These are phyloP conservation scores for Trididemnum nubilum DNA, from an alignment of 23 tunicate species.

Conservation along the genomic window DNA sequence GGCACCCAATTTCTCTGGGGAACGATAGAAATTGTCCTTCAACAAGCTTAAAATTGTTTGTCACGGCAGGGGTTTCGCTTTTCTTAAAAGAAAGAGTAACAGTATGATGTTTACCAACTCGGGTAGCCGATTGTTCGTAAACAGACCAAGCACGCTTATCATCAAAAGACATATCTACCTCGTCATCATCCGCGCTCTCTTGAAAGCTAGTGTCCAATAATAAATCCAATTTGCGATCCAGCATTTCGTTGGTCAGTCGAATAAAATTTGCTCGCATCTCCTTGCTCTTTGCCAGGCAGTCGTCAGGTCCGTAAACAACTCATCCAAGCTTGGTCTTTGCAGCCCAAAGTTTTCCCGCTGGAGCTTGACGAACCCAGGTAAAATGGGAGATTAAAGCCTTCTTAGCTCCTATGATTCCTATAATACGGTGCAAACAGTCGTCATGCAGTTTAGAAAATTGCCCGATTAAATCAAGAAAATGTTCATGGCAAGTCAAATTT, in stretches of 20 bases:
- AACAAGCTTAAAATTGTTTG: too few relatives aligned
- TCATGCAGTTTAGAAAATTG: not conserved
- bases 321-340: not conserved
- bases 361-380: not conserved
- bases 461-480: too few relatives aligned
- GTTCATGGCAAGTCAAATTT: not conserved
- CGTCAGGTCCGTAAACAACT: not conserved
- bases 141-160: not conserved
- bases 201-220: not conserved
- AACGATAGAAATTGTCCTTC: too few relatives aligned
- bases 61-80: too few relatives aligned
- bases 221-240: not conserved
- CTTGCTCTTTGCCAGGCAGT: not conserved
- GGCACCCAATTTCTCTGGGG: too few relatives aligned
- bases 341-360: not conserved
- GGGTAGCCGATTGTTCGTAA: not conserved
- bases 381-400: not conserved
- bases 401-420: not conserved
- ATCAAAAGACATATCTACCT: not conserved
- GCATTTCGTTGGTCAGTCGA: not conserved
- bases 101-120: not conserved
- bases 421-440: not conserved
- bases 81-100: not conserved
- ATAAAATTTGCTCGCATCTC: not conserved
- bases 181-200: not conserved